Evolutionary conservation across 2,113 vertebrate genomes (phyloP), one percentile per base, ranked within the genome.

Genomic region (Rhynchomys soricoides): DNA sequence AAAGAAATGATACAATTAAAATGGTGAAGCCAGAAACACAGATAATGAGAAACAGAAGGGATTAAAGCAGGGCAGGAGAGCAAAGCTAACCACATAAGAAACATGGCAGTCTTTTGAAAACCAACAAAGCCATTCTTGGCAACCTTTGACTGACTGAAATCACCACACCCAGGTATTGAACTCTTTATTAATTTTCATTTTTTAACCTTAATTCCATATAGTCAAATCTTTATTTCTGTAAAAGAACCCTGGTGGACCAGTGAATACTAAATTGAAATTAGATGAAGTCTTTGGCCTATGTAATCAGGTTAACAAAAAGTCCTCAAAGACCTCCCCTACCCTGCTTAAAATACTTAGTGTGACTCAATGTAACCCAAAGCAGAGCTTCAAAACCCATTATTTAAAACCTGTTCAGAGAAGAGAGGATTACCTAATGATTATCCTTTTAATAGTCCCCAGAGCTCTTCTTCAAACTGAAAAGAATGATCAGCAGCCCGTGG

Each of bases 241-340:
- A 95, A 66, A 64, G 71, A 66, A 21, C 7, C 31, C 34, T 74
- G 29, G 5, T 68, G 31, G 50, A 7, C 26, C 34, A 85, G 12
- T 48, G 11, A 89, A 57, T 43, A 85, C 40, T 83, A 81, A 48
- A 89, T 59, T 50, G 74, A 83, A 95, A 77, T 77, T 70, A 91
- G 55, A 50, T 91, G 40, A 64, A 73, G 29, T 81, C 37, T 95
- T 88, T 37, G 37, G 31, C 37, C 66, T 3, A 37, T 45, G 43
- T 4, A 75, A n/a, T 57, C 2, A 57, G 0, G 17, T 57, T 75
- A 31, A 83, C 31, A 52, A 71, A 86, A 86, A 34, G 4, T 55
- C 24, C 6, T 9, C 7, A 50, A 31, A 17, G 21, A 55, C 8
- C 10, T 57, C 68, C n/a, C 70, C 8, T 17, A 90, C 5, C 22